These are phyloP conservation scores for Hoplodrina ambigua DNA, from an alignment of 2,888 invertebrate species.

Conservation along the genomic window DNA sequence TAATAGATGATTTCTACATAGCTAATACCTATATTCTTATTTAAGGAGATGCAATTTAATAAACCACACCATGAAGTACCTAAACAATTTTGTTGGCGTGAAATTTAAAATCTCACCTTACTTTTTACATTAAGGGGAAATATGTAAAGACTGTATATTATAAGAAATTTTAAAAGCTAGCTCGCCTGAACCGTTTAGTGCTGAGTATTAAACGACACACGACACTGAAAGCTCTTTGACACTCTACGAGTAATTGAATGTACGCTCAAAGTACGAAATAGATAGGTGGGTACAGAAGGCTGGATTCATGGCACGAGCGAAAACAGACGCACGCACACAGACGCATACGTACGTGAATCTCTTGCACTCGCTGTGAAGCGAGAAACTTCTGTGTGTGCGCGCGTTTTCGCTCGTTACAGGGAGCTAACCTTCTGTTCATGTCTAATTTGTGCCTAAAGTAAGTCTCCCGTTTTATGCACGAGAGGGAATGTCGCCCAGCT, in stretches of 20 bases:
- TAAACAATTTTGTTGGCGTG: conserved; percentile 30
- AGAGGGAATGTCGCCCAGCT: conserved; percentile 45
- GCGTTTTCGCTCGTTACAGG: neutral
- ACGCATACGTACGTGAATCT: neutral
- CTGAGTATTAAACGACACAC: conserved; percentile 68
- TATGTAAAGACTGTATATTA: conserved; percentile 48
- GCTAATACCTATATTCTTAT: conserved; percentile 27
- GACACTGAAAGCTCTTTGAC: conserved; percentile 79
- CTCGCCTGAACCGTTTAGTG: conserved; percentile 67
- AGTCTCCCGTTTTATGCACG: conserved; percentile 57
- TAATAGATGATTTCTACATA: neutral
- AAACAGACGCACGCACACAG: neutral
- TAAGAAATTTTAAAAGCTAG: conserved; percentile 62
- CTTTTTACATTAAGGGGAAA: conserved; percentile 48
- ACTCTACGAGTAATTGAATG: conserved; percentile 78
- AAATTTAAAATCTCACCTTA: conserved; percentile 50
- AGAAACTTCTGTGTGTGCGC: neutral
- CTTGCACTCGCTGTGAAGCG: too few relatives aligned
- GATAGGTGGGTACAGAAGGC: neutral
- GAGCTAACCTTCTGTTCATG: neutral
- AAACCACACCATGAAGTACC: conserved; percentile 23
- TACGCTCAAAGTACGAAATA: conserved; percentile 60
- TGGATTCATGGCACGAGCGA: neutral
- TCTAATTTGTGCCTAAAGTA: conserved; percentile 64
- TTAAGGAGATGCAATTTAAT: conserved; percentile 43